phyloP scores from a whole-genome alignment of 35 echinoderm and acorn worm genomes.

The Heliocidaris tuberculata region DNA sequence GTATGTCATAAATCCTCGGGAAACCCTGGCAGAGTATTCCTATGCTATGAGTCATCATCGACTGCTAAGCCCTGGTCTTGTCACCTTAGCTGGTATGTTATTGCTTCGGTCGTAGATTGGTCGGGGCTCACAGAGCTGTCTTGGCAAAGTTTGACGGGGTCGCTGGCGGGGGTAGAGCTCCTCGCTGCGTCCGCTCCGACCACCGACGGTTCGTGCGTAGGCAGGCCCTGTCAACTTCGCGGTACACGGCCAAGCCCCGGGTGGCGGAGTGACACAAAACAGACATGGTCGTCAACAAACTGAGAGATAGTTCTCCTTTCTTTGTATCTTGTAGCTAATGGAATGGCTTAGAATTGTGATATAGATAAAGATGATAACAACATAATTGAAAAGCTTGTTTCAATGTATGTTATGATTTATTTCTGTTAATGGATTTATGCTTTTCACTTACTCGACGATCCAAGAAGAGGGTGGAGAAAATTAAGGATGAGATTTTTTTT shows the following conservation, averaged over 20 bases:
- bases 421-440: background rate
- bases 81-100: slow-evolving; percentile 6
- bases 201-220: slow-evolving; percentile 13
- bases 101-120: background rate
- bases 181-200: background rate
- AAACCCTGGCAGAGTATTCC: slow-evolving; percentile 46
- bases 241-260: background rate
- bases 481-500: background rate
- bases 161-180: background rate
- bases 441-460: background rate
- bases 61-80: slow-evolving; percentile 7
- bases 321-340: background rate
- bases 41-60: slow-evolving; percentile 24
- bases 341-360: background rate
- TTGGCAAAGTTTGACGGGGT: background rate
- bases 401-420: background rate
- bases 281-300: slow-evolving; percentile 22
- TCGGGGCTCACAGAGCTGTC: background rate
- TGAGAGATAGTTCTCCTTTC: background rate
- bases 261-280: slow-evolving; percentile 14
- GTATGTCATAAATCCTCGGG: slow-evolving; percentile 35
- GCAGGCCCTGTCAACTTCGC: slow-evolving; percentile 15
- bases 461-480: background rate
- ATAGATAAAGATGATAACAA: background rate
- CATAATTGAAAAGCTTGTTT: background rate